These are phyloP conservation scores for Amiota minor DNA, from an alignment of 2,888 invertebrate genomes.

Conservation along the genomic window DNA sequence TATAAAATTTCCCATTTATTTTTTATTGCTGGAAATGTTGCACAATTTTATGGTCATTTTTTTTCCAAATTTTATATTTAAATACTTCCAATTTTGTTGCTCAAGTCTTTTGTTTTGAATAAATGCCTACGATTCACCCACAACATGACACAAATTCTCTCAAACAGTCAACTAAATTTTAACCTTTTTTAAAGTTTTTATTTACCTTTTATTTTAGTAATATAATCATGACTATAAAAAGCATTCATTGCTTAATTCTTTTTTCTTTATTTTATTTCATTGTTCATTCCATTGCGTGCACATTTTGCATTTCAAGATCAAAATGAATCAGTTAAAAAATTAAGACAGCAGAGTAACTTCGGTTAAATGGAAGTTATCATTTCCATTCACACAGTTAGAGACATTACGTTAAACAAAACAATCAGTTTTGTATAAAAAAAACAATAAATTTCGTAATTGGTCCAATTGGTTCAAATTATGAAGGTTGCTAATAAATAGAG, in stretches of 20 bases:
- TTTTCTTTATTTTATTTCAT: conserved; percentile 31
- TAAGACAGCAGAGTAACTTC: too few relatives aligned
- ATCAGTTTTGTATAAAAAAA: too few relatives aligned
- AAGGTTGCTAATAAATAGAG: too few relatives aligned
- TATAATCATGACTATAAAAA: conserved; percentile 36
- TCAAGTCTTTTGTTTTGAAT: conserved; percentile 1
- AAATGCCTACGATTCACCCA: not conserved
- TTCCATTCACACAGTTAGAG: too few relatives aligned
- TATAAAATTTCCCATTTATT: not conserved
- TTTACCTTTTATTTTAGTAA: conserved; percentile 31
- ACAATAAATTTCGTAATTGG: too few relatives aligned
- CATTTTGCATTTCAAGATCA: conserved; percentile 51
- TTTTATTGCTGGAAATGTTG: not conserved
- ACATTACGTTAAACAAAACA: too few relatives aligned
- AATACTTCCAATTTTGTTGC: not conserved
- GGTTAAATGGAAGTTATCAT: too few relatives aligned
- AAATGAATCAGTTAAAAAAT: not conserved
- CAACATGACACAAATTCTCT: too few relatives aligned
- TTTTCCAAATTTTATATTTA: too few relatives aligned
- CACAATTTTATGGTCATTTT: too few relatives aligned
- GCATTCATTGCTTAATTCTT: conserved; percentile 50
- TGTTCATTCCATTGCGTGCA: conserved; percentile 29
- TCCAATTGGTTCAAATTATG: too few relatives aligned
- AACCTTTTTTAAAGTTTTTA: not conserved
- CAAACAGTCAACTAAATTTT: too few relatives aligned